A percentile compares a stretch with the other conserved stretches of the same genome.
These are phyloP conservation scores for Hystrix cristata DNA, from an alignment of 2,113 vertebrate species.

Conservation along the genomic window DNA sequence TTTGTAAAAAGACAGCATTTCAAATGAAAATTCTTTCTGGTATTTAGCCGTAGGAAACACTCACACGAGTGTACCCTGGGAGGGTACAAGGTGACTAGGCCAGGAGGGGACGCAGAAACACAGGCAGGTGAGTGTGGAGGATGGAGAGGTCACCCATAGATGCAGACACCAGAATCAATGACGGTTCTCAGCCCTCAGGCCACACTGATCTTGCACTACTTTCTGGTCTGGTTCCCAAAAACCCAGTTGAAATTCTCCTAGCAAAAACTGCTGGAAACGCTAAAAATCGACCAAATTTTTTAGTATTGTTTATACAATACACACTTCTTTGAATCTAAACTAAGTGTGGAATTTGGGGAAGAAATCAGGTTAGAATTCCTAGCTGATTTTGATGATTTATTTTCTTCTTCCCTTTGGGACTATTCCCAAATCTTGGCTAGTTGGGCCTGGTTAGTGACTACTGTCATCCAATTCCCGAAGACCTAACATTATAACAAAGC, in stretches of 20 bases:
- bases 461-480: not conserved
- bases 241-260: conserved; percentile 10
- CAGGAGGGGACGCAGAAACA: not conserved
- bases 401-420: not conserved
- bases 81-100: not conserved
- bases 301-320: not conserved
- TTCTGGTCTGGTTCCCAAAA: not conserved
- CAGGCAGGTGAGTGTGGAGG: not conserved
- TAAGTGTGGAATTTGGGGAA: not conserved
- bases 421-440: not conserved
- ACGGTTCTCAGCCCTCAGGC: not conserved
- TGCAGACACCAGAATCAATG: not conserved
- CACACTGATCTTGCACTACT: not conserved
- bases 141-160: not conserved
- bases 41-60: not conserved
- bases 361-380: not conserved
- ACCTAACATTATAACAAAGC: not conserved
- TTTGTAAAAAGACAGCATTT: conserved; percentile 42
- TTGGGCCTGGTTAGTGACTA: not conserved
- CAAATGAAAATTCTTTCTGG: not conserved
- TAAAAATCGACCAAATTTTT: not conserved
- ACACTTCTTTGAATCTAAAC: not conserved
- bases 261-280: not conserved
- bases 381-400: not conserved
- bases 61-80: not conserved